These are phyloP conservation scores for Loxodonta africana DNA, from an alignment of 2,113 vertebrate genomes.

Conservation along the genomic window DNA sequence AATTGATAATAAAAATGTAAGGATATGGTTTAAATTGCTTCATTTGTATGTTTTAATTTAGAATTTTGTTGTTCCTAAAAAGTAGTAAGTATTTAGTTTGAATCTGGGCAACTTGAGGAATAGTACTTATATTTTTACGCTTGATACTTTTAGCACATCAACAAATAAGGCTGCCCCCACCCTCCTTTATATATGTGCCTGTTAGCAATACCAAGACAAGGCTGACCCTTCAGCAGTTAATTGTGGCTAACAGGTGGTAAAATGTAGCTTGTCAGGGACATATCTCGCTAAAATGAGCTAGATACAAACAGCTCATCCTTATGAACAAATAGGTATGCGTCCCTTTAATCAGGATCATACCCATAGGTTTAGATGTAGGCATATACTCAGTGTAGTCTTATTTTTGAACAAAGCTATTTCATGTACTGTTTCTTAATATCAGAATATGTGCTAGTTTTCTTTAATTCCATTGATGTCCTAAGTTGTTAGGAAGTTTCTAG, in stretches of 20 bases:
- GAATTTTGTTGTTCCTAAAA: constrained; percentile 19
- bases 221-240: neutral
- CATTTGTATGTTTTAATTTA: constrained; percentile 29
- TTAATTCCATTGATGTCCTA: neutral
- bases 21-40: neutral
- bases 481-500: neutral
- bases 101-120: neutral
- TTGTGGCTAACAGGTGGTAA: neutral
- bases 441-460: neutral
- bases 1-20: constrained; percentile 23
- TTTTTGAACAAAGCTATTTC: neutral
- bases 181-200: neutral
- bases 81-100: neutral
- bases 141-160: constrained; percentile 29
- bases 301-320: neutral
- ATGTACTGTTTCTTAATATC: neutral
- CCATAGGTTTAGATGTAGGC: neutral
- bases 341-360: neutral
- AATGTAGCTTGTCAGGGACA: neutral
- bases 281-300: neutral
- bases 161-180: neutral
- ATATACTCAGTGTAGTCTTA: no score
- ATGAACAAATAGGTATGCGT: neutral
- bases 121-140: constrained; percentile 28
- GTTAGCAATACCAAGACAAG: constrained; percentile 11